Conservation (phyloP, 2,888 invertebrate species). For the Scaptomyza reducta region DNA sequence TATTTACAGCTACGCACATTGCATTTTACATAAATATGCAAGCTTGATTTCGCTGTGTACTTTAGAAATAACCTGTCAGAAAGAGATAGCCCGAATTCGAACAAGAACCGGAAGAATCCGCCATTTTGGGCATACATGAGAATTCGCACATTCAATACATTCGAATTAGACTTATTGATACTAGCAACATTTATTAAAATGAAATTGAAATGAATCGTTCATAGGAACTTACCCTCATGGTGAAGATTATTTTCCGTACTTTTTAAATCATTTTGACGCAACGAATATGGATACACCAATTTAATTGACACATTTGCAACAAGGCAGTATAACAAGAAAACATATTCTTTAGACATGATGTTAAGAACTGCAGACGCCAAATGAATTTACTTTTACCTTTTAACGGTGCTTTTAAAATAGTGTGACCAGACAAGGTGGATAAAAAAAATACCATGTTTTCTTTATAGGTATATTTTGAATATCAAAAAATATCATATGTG, state of each 20-base stretch:
- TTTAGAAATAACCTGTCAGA: neutral
- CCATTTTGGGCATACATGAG: neutral
- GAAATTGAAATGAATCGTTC: too few species aligned
- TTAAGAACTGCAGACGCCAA: neutral
- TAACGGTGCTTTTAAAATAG: slow-evolving; percentile 42
- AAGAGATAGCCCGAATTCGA: slow-evolving; percentile 8
- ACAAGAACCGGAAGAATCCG: slow-evolving; percentile 21
- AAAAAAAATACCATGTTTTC: neutral
- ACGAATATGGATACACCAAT: slow-evolving; percentile 38
- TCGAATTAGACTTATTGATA: neutral
- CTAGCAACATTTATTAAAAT: too few species aligned
- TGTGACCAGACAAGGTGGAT: slow-evolving; percentile 31
- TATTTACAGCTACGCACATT: neutral
- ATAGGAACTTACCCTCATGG: slow-evolving; percentile 27
- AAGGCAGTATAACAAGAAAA: slow-evolving; percentile 32
- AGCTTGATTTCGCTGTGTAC: neutral
- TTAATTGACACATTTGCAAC: slow-evolving; percentile 23
- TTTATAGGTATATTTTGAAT: neutral
- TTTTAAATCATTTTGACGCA: slow-evolving; percentile 53
- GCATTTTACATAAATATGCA: neutral
- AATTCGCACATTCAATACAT: neutral
- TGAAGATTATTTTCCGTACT: slow-evolving; percentile 2
- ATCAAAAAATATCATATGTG: neutral
- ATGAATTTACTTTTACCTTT: neutral
- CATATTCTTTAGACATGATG: neutral